These are phyloP conservation scores for Callyntrura sp. DNA, from an alignment of 2,888 invertebrate genomes.

Conservation along the genomic window DNA sequence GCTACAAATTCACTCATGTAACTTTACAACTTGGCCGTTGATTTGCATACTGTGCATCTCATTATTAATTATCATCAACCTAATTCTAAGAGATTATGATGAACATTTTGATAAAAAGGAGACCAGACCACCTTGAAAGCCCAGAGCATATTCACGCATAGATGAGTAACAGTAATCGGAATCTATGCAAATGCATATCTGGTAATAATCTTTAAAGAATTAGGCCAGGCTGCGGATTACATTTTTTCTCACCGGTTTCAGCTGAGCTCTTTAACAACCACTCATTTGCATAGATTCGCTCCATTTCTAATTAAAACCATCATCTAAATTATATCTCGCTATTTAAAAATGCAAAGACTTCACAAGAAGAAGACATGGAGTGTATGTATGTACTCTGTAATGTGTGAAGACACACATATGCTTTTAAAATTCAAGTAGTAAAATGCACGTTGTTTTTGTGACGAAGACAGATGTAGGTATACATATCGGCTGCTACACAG, in stretches of 20 bases:
- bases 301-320: conserved; percentile 72
- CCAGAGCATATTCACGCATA: neutral
- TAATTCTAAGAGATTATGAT: neutral
- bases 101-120: neutral
- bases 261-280: neutral
- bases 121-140: conserved; percentile 61
- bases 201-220: conserved; percentile 44
- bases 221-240: conserved; percentile 32
- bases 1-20: conserved; percentile 31
- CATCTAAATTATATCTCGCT: conserved; percentile 24
- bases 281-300: conserved; percentile 62
- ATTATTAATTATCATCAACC: conserved; percentile 47
- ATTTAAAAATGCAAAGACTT: conserved; percentile 58
- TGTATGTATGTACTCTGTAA: neutral
- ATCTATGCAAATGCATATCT: neutral
- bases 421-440: conserved; percentile 4
- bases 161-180: neutral
- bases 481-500: neutral
- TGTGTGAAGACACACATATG: conserved; percentile 17
- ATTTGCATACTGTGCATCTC: conserved; percentile 61
- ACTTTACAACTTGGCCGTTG: conserved; percentile 13
- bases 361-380: conserved; percentile 45
- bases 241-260: conserved; percentile 60
- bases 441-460: neutral
- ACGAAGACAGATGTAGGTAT: neutral